Conservation (phyloP, 2,888 invertebrate species). For the Andrena fulva region DNA sequence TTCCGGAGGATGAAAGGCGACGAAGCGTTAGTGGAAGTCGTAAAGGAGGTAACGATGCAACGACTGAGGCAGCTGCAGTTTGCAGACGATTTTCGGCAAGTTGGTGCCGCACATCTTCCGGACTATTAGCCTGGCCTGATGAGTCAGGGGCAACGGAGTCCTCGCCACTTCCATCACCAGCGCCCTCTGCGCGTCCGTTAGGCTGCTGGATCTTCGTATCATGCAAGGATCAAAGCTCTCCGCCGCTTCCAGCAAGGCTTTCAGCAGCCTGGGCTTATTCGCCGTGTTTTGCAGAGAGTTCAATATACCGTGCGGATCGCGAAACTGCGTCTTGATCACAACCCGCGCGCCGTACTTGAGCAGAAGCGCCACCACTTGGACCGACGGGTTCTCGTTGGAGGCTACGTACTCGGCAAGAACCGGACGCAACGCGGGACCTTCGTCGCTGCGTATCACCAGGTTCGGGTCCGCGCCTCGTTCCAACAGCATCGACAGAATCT, state of each 20-base stretch:
- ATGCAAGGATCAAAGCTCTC: conserved; percentile 92
- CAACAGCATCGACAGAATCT: conserved; percentile 89
- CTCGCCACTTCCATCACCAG: conserved; percentile 88
- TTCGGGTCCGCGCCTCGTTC: conserved; percentile 91
- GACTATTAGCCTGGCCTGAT: conserved; percentile 88
- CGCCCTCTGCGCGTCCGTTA: conserved; percentile 89
- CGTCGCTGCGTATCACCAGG: conserved; percentile 90
- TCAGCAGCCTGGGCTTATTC: conserved; percentile 86
- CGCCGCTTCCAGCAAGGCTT: conserved; percentile 90
- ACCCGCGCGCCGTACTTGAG: conserved; percentile 92
- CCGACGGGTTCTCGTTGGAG: conserved; percentile 89
- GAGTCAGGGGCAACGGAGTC: conserved; percentile 89
- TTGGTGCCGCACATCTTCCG: conserved; percentile 87
- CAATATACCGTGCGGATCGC: conserved; percentile 93
- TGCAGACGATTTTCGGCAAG: conserved; percentile 86
- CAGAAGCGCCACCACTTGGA: conserved; percentile 89
- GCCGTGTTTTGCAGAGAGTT: conserved; percentile 91
- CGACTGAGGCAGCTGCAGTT: conserved; percentile 88
- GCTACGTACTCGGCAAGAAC: conserved; percentile 94
- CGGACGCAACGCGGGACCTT: conserved; percentile 91
- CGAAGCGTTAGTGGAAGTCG: conserved; percentile 84
- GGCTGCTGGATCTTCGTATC: conserved; percentile 90
- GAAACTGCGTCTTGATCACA: conserved; percentile 93
- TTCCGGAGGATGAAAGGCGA: conserved; percentile 2
- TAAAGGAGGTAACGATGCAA: conserved; percentile 90